Percentiles rank a stretch among this genome's conserved stretches.
These are phyloP conservation scores for Venusia cambrica DNA, from an alignment of 2,888 invertebrate species.

Conservation along the genomic window DNA sequence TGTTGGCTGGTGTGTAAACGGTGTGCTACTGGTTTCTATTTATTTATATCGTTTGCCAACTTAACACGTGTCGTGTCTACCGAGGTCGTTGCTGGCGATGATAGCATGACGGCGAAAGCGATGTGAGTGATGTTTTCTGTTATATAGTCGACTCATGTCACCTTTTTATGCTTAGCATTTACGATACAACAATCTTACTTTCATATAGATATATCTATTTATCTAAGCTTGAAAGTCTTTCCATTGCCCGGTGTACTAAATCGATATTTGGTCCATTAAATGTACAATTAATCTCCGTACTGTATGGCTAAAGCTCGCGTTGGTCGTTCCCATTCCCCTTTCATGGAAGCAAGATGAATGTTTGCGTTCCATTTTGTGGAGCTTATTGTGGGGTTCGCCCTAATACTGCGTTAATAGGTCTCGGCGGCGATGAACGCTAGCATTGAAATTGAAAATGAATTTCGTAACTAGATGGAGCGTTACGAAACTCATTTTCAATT, in stretches of 20 bases:
- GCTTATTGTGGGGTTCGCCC: constrained; percentile 35
- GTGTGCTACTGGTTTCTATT: constrained; percentile 38
- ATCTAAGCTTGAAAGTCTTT: too few species aligned
- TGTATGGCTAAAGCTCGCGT: constrained; percentile 9
- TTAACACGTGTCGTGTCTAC: constrained; percentile 35
- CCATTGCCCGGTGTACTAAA: neutral
- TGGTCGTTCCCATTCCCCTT: constrained; percentile 30
- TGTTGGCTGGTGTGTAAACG: constrained; percentile 40
- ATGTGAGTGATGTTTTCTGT: constrained; percentile 41
- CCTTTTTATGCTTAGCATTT: constrained; percentile 1
- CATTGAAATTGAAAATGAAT: too few species aligned
- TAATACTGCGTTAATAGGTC: constrained; percentile 55
- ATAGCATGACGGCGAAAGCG: constrained; percentile 48
- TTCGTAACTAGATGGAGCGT: constrained; percentile 35
- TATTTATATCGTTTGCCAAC: constrained; percentile 37
- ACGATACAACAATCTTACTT: constrained; percentile 3
- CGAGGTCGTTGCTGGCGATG: constrained; percentile 27
- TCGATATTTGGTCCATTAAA: constrained; percentile 1
- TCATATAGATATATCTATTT: too few species aligned
- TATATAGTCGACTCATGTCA: constrained; percentile 2
- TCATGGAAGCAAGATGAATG: constrained; percentile 35
- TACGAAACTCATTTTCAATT: constrained; percentile 30
- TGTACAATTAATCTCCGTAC: constrained; percentile 5
- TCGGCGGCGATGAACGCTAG: too few species aligned
- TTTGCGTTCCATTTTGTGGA: constrained; percentile 48